Conservation (phyloP, 1,140 invertebrate genomes). For the Macrosteles quadrilineatus region DNA sequence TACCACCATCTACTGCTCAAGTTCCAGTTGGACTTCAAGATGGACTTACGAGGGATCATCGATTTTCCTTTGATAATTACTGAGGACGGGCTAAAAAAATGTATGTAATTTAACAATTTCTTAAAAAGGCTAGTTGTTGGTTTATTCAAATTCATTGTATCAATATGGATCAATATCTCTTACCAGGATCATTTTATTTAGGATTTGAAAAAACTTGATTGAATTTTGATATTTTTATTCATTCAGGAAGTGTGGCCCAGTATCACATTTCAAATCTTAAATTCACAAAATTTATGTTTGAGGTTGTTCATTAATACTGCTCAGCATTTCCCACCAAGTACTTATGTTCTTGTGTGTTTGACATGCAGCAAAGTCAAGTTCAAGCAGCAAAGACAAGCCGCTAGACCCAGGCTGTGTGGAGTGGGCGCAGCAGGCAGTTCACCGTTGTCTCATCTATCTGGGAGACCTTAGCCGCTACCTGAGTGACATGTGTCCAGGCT, state of each 20-base stretch:
- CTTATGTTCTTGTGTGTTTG: too few relatives aligned
- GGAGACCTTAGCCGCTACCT: conserved; percentile 84
- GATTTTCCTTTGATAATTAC: conserved; percentile 60
- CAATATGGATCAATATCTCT: too few relatives aligned
- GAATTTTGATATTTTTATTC: too few relatives aligned
- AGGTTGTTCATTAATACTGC: too few relatives aligned
- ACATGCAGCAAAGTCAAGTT: conserved; percentile 37
- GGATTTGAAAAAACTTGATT: too few relatives aligned
- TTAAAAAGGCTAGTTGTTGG: conserved; percentile 1
- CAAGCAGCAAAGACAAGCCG: conserved; percentile 42
- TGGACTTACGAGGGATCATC: conserved; percentile 64
- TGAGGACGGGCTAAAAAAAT: conserved; percentile 43
- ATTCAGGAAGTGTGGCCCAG: too few relatives aligned
- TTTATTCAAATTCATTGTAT: too few relatives aligned
- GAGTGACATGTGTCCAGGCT: conserved; percentile 67
- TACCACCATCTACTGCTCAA: conserved; percentile 82
- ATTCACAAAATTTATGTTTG: too few relatives aligned
- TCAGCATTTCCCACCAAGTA: too few relatives aligned
- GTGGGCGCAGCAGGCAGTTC: conserved; percentile 67
- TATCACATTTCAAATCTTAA: too few relatives aligned
- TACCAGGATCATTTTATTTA: too few relatives aligned
- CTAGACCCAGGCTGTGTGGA: conserved; percentile 45
- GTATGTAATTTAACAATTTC: conserved; percentile 35
- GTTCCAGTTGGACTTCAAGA: conserved; percentile 74
- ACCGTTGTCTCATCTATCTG: conserved; percentile 77